Conservation (phyloP, 2,888 invertebrate species). For the Dysmachus trigonus region DNA sequence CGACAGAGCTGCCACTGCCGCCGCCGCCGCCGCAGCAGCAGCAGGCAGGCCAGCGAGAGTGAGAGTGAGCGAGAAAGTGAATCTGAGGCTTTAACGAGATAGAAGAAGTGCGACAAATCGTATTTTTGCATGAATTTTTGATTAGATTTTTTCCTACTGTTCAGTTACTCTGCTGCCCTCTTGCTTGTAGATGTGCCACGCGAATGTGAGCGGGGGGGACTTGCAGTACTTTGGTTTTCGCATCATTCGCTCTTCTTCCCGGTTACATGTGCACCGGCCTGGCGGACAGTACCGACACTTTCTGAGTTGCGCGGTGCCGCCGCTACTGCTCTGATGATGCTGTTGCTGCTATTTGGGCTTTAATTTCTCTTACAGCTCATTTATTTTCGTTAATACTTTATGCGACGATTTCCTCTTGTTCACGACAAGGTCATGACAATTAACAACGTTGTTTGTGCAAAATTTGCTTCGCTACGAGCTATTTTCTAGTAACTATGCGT, state of each 20-base stretch:
- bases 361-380: neutral
- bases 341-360: neutral
- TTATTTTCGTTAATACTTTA: neutral
- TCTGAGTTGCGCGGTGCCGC: slow-evolving; percentile 22
- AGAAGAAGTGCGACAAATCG: slow-evolving; percentile 5
- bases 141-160: slow-evolving; percentile 20
- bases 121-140: neutral
- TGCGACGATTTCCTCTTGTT: neutral
- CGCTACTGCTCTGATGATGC: neutral
- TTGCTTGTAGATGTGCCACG: neutral
- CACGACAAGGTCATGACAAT: neutral
- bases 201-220: neutral
- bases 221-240: neutral
- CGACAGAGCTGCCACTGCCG: neutral
- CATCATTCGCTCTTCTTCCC: neutral
- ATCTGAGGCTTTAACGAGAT: neutral
- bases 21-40: neutral
- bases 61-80: slow-evolving; percentile 17
- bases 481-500: neutral
- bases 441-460: neutral
- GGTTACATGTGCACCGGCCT: slow-evolving; percentile 20
- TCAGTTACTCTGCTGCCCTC: neutral
- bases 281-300: neutral
- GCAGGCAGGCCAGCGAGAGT: neutral
- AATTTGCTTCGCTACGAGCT: neutral